These are phyloP conservation scores for Sapayoa aenigma DNA, from an alignment of 2,113 vertebrate genomes.

Conservation along the genomic window DNA sequence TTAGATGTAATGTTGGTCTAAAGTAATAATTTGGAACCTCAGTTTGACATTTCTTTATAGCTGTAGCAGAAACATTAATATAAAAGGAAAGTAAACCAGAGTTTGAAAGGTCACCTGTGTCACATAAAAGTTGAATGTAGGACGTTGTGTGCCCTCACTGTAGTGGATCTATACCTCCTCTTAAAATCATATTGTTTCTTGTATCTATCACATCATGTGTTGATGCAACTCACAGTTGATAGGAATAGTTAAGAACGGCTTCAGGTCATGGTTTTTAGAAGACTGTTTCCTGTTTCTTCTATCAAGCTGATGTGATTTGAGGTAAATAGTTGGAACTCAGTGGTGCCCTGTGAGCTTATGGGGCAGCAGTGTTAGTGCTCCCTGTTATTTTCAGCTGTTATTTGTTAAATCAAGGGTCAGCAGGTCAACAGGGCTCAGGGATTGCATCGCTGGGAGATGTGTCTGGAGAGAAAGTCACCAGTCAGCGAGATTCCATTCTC, in stretches of 20 bases:
- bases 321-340: neutral
- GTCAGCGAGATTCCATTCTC: neutral
- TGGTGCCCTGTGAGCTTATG: neutral
- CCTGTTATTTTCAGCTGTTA: neutral
- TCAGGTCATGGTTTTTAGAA: neutral
- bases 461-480: neutral
- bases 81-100: neutral
- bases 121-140: neutral
- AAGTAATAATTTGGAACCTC: neutral
- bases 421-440: neutral
- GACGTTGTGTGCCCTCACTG: neutral
- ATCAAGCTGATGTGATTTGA: fast-evolving
- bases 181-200: neutral
- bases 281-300: neutral
- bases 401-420: neutral
- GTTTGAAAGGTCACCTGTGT: neutral
- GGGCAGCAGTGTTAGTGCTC: neutral
- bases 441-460: neutral
- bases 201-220: neutral
- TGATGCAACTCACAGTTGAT: neutral
- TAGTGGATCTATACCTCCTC: neutral
- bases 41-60: neutral
- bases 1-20: neutral
- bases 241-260: neutral
- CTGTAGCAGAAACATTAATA: neutral